Evolutionary conservation across 2,797 vertebrate species (phyloP), one percentile per base, ranked within the genome.

Genomic region (Sitta carolinensis): DNA sequence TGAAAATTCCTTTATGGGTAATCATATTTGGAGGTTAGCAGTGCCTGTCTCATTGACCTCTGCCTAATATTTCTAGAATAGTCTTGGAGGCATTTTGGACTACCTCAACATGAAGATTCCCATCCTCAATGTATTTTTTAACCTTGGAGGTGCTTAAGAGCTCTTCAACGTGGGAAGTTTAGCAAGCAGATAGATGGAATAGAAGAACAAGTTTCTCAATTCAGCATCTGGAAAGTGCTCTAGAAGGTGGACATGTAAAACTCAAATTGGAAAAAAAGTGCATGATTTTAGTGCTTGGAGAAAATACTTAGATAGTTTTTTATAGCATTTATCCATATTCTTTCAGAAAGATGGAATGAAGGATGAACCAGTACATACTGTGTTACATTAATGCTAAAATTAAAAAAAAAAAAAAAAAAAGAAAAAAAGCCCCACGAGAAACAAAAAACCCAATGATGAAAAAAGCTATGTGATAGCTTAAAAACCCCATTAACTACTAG

Each of bases 141-240:
- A 42, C 55, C 64, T 76, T 9, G 17, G 29, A 50, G n/a, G 19
- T 61, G 8, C 38, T 68, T 51, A 68, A 32, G 43, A 55, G 42
- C 59, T 15, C 16, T 40, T 75, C 3, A 0, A 8, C 1, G 2
- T 2, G 1, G 26, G 27, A 57, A 52, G 10, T 50, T 52, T 57
- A 68, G 45, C 10, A 47, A 72, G n/a, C 1, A 7, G 43, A n/a
- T 18, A 27, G 58, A 18, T 18, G 36, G 43, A 64, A 66, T 2
- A 61, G 51, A 68, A 66, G 15, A 92, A 68, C 34, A 63, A 42
- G 15, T 22, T 16, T 8, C 48, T 77, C 34, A 72, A 7, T 74
- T 93, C 64, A 58, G 42, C n/a, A 14, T 81, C 62, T 79, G 70
- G 87, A 89, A 82, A 51, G 18, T 51, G 32, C 27, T 57, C 30